Conservation (phyloP, 2,113 vertebrate genomes). For the Shinisaurus crocodilurus region DNA sequence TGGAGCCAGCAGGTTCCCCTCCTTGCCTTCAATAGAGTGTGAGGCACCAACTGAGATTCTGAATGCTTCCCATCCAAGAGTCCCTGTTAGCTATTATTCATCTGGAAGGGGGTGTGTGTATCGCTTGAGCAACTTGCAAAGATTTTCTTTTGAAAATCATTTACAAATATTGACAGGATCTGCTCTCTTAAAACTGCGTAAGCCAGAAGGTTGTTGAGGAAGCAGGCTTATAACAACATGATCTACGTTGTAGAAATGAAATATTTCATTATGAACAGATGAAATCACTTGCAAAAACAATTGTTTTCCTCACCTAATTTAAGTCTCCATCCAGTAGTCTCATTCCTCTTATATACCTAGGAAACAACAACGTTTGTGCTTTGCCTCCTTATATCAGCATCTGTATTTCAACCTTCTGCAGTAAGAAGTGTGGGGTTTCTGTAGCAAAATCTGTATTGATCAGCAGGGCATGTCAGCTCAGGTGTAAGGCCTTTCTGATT, state of each 20-base stretch:
- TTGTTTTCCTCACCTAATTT: constrained; percentile 22
- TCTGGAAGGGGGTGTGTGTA: constrained; percentile 10
- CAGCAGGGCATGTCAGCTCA: constrained; percentile 54
- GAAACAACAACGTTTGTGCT: constrained; percentile 44
- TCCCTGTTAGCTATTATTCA: constrained; percentile 53
- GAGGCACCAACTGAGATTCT: constrained; percentile 42
- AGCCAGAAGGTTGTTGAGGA: constrained; percentile 42
- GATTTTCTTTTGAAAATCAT: constrained; percentile 69
- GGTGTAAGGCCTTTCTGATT: constrained; percentile 42
- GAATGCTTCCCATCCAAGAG: constrained; percentile 52
- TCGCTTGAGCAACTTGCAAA: constrained; percentile 45
- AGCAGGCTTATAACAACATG: constrained; percentile 45
- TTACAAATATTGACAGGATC: constrained; percentile 46
- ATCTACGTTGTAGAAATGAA: constrained; percentile 45
- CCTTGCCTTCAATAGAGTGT: constrained; percentile 45
- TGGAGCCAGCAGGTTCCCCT: constrained; percentile 37
- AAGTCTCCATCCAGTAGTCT: neutral
- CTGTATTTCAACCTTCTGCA: constrained; percentile 19
- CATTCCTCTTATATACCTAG: constrained; percentile 24
- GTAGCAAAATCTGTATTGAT: constrained; percentile 56
- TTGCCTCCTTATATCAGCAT: neutral
- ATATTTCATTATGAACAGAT: constrained; percentile 24
- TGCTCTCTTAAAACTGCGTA: constrained; percentile 44
- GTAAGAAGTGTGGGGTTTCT: constrained; percentile 54
- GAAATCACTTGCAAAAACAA: constrained; percentile 62